Evolutionary conservation across 35 echinoderm and acorn worm species (phyloP).

Genomic region (Lytechinus variegatus): DNA sequence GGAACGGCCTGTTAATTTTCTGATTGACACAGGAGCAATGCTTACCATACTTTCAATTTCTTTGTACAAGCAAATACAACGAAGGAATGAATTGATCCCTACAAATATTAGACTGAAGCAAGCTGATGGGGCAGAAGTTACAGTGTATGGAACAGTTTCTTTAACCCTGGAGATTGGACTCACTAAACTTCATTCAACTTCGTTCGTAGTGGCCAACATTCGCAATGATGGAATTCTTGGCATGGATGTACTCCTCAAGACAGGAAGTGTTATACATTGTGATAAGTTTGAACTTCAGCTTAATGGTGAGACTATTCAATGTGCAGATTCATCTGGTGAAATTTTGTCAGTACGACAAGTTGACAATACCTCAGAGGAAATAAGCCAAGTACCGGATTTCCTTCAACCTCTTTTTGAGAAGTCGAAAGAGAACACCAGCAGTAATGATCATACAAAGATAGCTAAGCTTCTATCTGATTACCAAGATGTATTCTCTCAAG

Average conservation of each 20-base stretch:
- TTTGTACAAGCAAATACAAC: neutral
- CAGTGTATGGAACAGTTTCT: neutral
- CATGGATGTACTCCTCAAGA: neutral
- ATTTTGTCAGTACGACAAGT: no score
- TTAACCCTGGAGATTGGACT: neutral
- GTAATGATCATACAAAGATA: no score
- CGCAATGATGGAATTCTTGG: neutral
- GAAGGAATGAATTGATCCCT: neutral
- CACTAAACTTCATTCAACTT: no score
- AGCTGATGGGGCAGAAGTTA: neutral
- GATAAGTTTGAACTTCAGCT: neutral
- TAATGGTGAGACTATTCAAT: neutral
- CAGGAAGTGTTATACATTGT: neutral
- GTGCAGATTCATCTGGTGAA: no score
- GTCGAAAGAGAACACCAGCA: no score
- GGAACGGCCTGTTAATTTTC: neutral
- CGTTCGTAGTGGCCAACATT: neutral
- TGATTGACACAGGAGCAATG: constrained; percentile 24
- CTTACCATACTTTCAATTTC: neutral
- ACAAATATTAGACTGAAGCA: neutral
- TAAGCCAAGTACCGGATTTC: no score
- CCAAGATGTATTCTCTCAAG: no score
- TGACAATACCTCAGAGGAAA: no score
- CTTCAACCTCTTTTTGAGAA: no score
- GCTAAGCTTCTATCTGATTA: no score